Conservation (phyloP, 2,113 vertebrate genomes). For the Platichthys stellatus region DNA sequence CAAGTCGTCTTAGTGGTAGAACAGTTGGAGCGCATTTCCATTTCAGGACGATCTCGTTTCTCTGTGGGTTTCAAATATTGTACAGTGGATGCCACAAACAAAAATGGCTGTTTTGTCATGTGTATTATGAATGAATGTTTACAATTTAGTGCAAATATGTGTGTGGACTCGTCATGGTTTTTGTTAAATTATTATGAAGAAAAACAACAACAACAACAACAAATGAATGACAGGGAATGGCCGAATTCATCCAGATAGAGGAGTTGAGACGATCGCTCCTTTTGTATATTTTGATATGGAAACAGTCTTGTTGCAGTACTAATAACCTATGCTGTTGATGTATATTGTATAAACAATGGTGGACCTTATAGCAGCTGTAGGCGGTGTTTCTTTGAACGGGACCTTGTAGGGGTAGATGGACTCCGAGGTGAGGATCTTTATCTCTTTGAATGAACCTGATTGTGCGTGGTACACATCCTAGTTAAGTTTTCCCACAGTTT, state of each 20-base stretch:
- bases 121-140: slow-evolving; percentile 72
- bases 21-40: slow-evolving; percentile 41
- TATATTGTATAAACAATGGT: slow-evolving; percentile 62
- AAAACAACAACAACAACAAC: slow-evolving; percentile 1
- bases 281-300: slow-evolving; percentile 72
- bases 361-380: slow-evolving; percentile 67
- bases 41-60: slow-evolving; percentile 41
- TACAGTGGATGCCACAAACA: slow-evolving; percentile 59
- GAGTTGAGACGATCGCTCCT: slow-evolving; percentile 30
- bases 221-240: slow-evolving; percentile 28
- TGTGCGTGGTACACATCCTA: slow-evolving; percentile 43
- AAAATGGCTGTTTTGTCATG: slow-evolving; percentile 41
- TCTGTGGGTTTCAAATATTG: slow-evolving; percentile 38
- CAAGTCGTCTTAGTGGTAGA: slow-evolving; percentile 48
- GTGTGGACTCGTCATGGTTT: slow-evolving; percentile 37
- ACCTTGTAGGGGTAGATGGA: slow-evolving; percentile 58
- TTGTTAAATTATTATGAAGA: slow-evolving; percentile 70
- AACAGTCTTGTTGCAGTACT: slow-evolving; percentile 70
- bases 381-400: slow-evolving; percentile 63
- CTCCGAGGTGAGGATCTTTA: slow-evolving; percentile 41
- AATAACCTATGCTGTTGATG: slow-evolving; percentile 60
- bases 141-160: slow-evolving; percentile 67
- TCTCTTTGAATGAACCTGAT: slow-evolving; percentile 25
- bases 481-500: background rate
- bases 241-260: slow-evolving; percentile 42